phyloP scores from a whole-genome alignment of 1,140 invertebrate genomes.

The Drosophila serrata region DNA sequence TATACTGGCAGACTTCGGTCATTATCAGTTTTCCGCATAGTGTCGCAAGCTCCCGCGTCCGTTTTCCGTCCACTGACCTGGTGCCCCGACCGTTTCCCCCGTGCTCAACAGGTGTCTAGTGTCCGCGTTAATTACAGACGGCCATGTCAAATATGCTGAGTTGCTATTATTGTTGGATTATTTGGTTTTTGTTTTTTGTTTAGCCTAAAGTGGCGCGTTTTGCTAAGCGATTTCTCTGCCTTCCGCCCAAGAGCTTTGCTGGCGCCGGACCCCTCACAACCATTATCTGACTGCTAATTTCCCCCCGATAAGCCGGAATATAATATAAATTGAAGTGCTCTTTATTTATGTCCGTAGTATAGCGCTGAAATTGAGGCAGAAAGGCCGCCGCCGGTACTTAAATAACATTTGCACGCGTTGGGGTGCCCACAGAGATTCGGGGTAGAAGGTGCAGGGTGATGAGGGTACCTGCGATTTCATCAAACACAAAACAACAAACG shows the following conservation, averaged over 20 bases:
- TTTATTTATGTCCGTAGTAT: conserved; percentile 45
- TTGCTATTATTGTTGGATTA: conserved; percentile 29
- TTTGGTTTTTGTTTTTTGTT: conserved; percentile 7
- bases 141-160: conserved; percentile 46
- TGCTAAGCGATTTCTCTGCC: conserved; percentile 41
- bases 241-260: conserved; percentile 46
- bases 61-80: conserved; percentile 32
- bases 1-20: conserved; percentile 1
- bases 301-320: conserved; percentile 45
- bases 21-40: conserved; percentile 38
- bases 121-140: conserved; percentile 48
- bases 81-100: conserved; percentile 4
- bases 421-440: conserved; percentile 1
- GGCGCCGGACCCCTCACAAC: conserved; percentile 6
- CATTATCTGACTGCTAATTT: conserved; percentile 47
- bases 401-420: conserved; percentile 44
- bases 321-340: conserved; percentile 53
- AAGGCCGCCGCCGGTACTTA: conserved; percentile 38
- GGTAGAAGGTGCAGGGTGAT: not conserved
- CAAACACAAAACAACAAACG: conserved; percentile 22
- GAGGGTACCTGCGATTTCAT: conserved; percentile 24
- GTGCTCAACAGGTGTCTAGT: conserved; percentile 34
- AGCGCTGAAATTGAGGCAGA: conserved; percentile 26
- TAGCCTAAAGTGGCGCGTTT: conserved; percentile 72
- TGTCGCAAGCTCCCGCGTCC: conserved; percentile 36